These are phyloP conservation scores for Pheosia tremula DNA, from an alignment of 2,888 invertebrate species.

Conservation along the genomic window DNA sequence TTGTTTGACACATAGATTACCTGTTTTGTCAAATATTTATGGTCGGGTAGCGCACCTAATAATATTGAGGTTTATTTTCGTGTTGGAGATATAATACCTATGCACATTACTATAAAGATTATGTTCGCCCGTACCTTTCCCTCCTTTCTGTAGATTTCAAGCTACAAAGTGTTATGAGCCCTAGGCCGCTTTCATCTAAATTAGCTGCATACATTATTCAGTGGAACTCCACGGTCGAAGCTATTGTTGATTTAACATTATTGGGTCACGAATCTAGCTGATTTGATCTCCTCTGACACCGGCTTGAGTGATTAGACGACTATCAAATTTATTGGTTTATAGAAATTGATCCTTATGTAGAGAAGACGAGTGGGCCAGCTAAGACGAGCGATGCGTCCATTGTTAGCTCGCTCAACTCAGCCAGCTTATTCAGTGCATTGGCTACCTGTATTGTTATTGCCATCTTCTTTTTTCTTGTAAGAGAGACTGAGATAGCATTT, in stretches of 20 bases:
- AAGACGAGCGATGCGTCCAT: too few species aligned
- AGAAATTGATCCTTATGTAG: background rate
- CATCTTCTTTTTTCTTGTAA: background rate
- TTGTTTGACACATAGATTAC: background rate
- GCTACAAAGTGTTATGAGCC: background rate
- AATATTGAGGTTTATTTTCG: background rate
- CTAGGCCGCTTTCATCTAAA: constrained; percentile 53
- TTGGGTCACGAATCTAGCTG: constrained; percentile 36
- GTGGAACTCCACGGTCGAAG: constrained; percentile 28
- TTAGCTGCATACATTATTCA: constrained; percentile 62
- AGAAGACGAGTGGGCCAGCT: too few species aligned
- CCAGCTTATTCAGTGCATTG: too few species aligned
- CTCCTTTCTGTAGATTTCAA: background rate
- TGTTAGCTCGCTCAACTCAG: too few species aligned
- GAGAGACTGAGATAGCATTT: background rate
- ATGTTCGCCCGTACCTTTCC: background rate
- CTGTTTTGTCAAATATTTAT: background rate
- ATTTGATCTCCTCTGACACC: background rate
- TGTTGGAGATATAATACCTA: background rate
- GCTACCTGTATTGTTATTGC: too few species aligned
- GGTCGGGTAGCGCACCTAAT: background rate
- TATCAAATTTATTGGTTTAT: background rate
- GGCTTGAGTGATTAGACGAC: background rate
- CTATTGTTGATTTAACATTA: constrained; percentile 55
- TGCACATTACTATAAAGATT: background rate